Percentiles rank a stretch among this genome's conserved stretches.
These are phyloP conservation scores for Speoplatyrhinus poulsoni DNA, from an alignment of 2,113 vertebrate genomes.

Conservation along the genomic window DNA sequence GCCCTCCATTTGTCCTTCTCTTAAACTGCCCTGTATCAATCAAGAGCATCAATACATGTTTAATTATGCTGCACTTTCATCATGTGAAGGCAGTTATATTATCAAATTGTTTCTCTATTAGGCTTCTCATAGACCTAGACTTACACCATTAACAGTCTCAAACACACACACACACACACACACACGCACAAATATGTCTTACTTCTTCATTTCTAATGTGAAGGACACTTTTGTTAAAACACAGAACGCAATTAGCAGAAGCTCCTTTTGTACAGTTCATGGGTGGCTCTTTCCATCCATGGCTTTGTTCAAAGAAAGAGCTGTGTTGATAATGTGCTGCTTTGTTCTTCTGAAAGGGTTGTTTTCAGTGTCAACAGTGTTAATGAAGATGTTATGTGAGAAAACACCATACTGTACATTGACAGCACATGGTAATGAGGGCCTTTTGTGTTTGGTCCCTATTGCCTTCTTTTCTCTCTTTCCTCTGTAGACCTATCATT, in stretches of 20 bases:
- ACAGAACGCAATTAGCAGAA: constrained; percentile 11
- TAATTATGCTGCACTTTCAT: too few species aligned
- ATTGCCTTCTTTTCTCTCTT: constrained; percentile 7
- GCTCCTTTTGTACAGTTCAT: constrained; percentile 26
- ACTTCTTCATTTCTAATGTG: constrained; percentile 7
- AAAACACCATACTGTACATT: constrained; percentile 41
- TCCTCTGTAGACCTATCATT: not conserved
- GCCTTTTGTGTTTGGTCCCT: constrained; percentile 24
- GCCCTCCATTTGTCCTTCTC: too few species aligned
- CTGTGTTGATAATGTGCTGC: constrained; percentile 43
- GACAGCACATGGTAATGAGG: constrained; percentile 45
- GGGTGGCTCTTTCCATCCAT: constrained; percentile 23
- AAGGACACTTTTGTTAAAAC: constrained; percentile 27
- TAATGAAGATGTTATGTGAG: constrained; percentile 49
- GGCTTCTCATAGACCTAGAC: not conserved
- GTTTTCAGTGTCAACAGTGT: constrained; percentile 45
- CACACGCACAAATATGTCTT: not conserved
- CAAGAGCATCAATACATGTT: too few species aligned
- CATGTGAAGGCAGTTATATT: too few species aligned
- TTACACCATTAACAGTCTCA: not conserved
- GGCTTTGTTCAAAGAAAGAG: constrained; percentile 22
- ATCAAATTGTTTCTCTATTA: too few species aligned
- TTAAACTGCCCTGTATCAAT: too few species aligned
- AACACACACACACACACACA: constrained; percentile 1
- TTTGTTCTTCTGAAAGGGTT: constrained; percentile 45